Base-by-base conservation (phyloP, 2,797 vertebrate genomes). In the Enteromius treurensis region DNA sequence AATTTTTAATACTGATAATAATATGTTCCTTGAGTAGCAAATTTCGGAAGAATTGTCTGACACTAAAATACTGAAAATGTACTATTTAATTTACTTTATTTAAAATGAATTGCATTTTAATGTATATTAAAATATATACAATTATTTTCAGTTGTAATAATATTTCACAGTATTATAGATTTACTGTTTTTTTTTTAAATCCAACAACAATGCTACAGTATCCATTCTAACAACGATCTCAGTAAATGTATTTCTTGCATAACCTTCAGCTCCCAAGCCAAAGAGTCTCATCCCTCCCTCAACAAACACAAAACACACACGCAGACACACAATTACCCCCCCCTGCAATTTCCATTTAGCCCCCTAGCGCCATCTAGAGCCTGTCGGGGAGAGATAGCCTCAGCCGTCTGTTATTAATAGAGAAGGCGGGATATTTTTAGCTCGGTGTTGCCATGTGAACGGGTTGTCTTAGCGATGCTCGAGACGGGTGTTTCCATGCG, bases 361-460 rank as follows among this genome's bases (percentile, higher is more conserved):
- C 77, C 90, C 88, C 84, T 90, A 91, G 92, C 91, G 80, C 94
- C 93, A 95, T 94, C 94, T 93, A 92, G 93, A 91, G 94, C 85
- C 34, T 73, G 58, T 68, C 42, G 77, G 76, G 23, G 55, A n/a
- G n/a, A 49, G 78, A 26, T 69, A 13, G 21, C 19, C 60, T 86
- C 80, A 80, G 85, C 84, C 79, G 68, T 84, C 89, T 87, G 85
- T 91, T 95, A 95, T 95, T 94, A 94, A 93, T 94, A 93, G 94
- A 90, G 84, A 80, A 32, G 80, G 86, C 84, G 64, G 77, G 93
- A 88, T 95, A 95, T 95, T 95, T 95, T 95, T 95, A 95, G 93
- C 93, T 85, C 90, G 21, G 90, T 95, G 95, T 95, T 95, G 93
- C 95, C 94, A 95, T 95, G 95, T 95, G 92, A 92, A 93, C 91